phyloP scores from a whole-genome alignment of 2,113 vertebrate species.

The Corythaixoides concolor region DNA sequence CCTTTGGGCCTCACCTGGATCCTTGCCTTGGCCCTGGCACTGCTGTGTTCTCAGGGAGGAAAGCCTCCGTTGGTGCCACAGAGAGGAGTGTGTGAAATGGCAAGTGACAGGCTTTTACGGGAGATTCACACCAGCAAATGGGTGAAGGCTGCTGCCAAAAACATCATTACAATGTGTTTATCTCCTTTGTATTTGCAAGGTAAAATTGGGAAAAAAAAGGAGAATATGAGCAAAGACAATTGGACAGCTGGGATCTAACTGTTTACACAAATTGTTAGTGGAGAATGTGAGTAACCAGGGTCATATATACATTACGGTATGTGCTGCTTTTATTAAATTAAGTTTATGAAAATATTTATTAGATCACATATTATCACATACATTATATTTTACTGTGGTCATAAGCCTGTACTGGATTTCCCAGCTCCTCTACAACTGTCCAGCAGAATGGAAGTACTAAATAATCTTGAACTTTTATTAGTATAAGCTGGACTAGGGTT shows the following conservation, averaged over 20 bases:
- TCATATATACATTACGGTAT: neutral
- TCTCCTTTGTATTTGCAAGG: neutral
- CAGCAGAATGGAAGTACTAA: neutral
- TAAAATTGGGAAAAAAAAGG: neutral
- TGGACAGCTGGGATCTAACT: neutral
- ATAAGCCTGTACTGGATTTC: neutral
- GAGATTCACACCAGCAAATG: neutral
- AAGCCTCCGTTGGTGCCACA: rapidly evolving
- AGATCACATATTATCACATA: neutral
- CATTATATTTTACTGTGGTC: neutral
- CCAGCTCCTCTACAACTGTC: neutral
- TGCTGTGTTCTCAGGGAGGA: neutral
- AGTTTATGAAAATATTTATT: neutral
- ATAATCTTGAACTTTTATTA: neutral
- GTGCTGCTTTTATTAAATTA: neutral
- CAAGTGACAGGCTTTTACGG: rapidly evolving
- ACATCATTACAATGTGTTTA: neutral
- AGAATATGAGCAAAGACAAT: neutral
- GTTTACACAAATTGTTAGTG: neutral
- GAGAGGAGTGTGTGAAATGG: neutral
- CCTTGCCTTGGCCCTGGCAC: rapidly evolving
- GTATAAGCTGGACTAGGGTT: neutral
- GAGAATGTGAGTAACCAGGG: neutral
- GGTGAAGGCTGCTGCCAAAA: neutral
- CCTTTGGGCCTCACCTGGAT: too few relatives aligned